Base-by-base conservation (phyloP, 2,888 invertebrate genomes). In the Cordilura impudica region DNA sequence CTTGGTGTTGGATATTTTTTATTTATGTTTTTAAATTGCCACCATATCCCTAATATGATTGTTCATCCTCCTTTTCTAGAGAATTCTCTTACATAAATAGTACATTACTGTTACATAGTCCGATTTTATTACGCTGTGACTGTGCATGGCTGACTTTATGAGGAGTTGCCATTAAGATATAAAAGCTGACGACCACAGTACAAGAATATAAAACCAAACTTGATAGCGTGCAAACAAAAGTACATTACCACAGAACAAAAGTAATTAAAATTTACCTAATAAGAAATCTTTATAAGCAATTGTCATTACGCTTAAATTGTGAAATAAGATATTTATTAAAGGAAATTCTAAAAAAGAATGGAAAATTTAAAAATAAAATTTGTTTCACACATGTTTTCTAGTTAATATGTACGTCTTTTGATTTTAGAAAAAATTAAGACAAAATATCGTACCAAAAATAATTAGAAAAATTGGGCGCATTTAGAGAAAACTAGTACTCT, bases 151-250 rank as follows among this genome's bases (percentile, higher is more conserved):
- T 12, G 45, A 29, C 47, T 73, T 74, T 66, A 70, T 49, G 58
- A 65, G 65, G 39, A 6, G 14, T 43, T 53, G 53, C 35, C 61
- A 39, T 78, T 67, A 78, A 45, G 65, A 69, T 45, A 51, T 39
- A 66, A 58, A 43, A 45, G 18, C 63, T 56, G 60, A 43, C 60
- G 7, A 16, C 16, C 39, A 35, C 51, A 60, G 4, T 14, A 14
- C n/a, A 70, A 49, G 18, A 19, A 47, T 16, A 56, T 21, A 45
- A 54, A 56, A 2, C 16, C 54, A 18, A 51, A 67, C 39, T 66
- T 66, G 49, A 45, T 21, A 18, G 19, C 5, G 56, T 43, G 35
- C 10, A 43, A 12, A 47, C 16, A 21, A 35, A 43, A 58, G 2
- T 4, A 0, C 10, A 19, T 19, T 23, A 12, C 43, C 18, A 10